Conservation (phyloP, 1,140 invertebrate genomes). For the Drosophila mauritiana region DNA sequence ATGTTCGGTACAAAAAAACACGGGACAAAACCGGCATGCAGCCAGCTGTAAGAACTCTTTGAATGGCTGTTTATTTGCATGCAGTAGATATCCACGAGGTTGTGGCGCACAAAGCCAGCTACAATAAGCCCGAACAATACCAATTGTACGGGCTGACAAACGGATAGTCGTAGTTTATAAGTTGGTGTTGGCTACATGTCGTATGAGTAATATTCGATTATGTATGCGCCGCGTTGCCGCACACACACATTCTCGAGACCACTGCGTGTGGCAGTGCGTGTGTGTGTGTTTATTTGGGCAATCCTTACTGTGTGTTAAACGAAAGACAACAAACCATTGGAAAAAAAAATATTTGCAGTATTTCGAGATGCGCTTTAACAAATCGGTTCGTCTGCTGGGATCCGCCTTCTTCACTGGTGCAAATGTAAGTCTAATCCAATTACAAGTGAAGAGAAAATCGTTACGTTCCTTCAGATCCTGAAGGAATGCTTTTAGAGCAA, state of each 20-base stretch:
- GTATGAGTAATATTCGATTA: conserved; percentile 74
- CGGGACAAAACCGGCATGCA: conserved; percentile 10
- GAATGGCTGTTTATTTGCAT: conserved; percentile 37
- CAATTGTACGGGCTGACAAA: conserved; percentile 50
- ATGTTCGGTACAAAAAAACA: not conserved
- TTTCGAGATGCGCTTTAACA: conserved; percentile 91
- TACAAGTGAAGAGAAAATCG: not conserved
- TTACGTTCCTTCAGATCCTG: not conserved
- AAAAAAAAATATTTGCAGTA: conserved; percentile 87
- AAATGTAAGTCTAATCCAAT: conserved; percentile 86
- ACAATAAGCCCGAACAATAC: conserved; percentile 34
- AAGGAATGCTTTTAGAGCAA: not conserved
- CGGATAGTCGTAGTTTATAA: conserved; percentile 54
- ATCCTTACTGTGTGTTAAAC: conserved; percentile 57
- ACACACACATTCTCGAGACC: conserved; percentile 18
- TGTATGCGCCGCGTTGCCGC: conserved; percentile 50
- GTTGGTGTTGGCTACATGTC: conserved; percentile 40
- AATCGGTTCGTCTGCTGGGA: conserved; percentile 89
- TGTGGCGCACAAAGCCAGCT: conserved; percentile 49
- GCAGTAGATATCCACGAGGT: conserved; percentile 5
- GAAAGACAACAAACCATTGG: conserved; percentile 32
- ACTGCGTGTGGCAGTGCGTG: not conserved
- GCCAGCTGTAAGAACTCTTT: conserved; percentile 28
- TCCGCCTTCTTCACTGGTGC: conserved; percentile 89
- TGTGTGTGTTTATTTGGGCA: conserved; percentile 22